A percentile compares a stretch with the other conserved stretches of the same genome.
Evolutionary conservation across 2,888 invertebrate species (phyloP).

Genomic region (Schizotus pectinicornis): DNA sequence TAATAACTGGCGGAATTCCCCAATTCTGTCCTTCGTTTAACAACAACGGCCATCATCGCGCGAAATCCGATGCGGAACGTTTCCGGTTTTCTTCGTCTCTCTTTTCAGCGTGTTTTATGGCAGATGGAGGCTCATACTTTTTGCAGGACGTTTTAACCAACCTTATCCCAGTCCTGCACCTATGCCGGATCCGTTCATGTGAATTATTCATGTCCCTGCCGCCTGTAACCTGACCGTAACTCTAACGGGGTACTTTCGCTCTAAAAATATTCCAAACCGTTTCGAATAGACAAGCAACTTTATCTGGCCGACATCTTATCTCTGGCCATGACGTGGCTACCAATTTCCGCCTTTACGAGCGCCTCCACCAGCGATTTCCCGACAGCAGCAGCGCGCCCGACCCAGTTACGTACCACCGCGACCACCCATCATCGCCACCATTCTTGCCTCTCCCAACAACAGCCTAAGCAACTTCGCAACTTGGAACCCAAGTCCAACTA

Average conservation of each 20-base stretch:
- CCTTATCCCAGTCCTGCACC: conserved; percentile 40
- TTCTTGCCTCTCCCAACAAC: too few species aligned
- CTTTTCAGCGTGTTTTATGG: conserved; percentile 25
- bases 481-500: too few species aligned
- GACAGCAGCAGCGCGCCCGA: too few species aligned
- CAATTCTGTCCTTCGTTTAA: conserved; percentile 11
- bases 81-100: conserved; percentile 9
- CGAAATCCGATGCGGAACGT: background rate
- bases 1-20: conserved; percentile 22
- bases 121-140: conserved; percentile 36
- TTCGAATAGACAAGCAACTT: conserved; percentile 41
- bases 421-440: too few species aligned
- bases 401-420: too few species aligned
- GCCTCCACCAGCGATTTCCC: too few species aligned
- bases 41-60: conserved; percentile 4
- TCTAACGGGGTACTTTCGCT: conserved; percentile 44
- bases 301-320: conserved; percentile 29
- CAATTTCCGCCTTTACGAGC: too few species aligned
- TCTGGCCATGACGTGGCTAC: too few species aligned
- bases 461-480: too few species aligned
- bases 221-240: conserved; percentile 49
- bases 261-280: conserved; percentile 44
- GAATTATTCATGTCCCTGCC: conserved; percentile 50
- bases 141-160: conserved; percentile 38
- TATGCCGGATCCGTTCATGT: conserved; percentile 43